A percentile compares a stretch with the other conserved stretches of the same genome.
These are phyloP conservation scores for Troglohyphantes excavatus DNA, from an alignment of 2,888 invertebrate species.

Conservation along the genomic window DNA sequence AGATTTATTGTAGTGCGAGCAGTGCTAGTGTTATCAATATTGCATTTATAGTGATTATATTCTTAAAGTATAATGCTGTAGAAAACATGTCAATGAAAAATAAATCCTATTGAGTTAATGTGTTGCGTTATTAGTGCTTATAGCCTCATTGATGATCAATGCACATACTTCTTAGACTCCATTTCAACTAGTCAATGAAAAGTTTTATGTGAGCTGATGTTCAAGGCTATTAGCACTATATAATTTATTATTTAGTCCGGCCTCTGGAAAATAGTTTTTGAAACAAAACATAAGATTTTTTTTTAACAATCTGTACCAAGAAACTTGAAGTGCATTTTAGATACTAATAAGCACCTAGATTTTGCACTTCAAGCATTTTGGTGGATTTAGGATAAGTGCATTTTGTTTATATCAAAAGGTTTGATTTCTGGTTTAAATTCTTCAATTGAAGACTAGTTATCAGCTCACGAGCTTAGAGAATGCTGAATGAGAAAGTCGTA, in stretches of 20 bases:
- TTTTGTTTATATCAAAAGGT: conserved; percentile 70
- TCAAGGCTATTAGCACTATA: conserved; percentile 77
- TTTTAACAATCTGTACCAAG: conserved; percentile 62
- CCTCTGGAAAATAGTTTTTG: conserved; percentile 35
- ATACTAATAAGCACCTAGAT: conserved; percentile 39
- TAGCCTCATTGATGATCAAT: conserved; percentile 63
- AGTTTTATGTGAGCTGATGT: conserved; percentile 61
- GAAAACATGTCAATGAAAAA: conserved; percentile 67
- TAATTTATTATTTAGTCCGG: conserved; percentile 52
- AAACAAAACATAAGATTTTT: conserved; percentile 34
- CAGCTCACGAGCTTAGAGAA: conserved; percentile 76
- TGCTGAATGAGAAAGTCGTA: conserved; percentile 71
- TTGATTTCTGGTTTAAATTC: conserved; percentile 72
- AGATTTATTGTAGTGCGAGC: conserved; percentile 78
- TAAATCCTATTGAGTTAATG: conserved; percentile 61
- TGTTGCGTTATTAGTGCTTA: conserved; percentile 69
- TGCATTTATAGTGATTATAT: conserved; percentile 76
- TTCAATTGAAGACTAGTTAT: conserved; percentile 77
- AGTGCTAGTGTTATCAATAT: conserved; percentile 78
- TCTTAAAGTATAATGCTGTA: conserved; percentile 56
- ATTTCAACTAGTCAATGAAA: conserved; percentile 63
- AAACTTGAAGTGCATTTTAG: conserved; percentile 61
- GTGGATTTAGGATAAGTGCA: conserved; percentile 64
- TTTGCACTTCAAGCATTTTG: conserved; percentile 53
- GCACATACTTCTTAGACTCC: conserved; percentile 25